Base-by-base conservation (phyloP, 1,140 invertebrate species). In the Ooceraea biroi region DNA sequence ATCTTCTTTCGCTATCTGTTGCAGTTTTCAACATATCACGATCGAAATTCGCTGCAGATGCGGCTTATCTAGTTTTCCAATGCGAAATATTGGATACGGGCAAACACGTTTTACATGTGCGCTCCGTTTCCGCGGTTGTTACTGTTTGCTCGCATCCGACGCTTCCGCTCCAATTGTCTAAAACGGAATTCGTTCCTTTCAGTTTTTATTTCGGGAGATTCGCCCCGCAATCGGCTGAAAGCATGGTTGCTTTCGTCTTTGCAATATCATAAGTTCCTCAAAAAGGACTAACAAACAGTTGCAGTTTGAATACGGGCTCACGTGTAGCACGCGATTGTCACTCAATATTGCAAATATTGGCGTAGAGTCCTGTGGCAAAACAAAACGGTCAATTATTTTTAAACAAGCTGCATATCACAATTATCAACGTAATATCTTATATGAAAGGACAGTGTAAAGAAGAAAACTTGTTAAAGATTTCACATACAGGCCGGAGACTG, bases 61-160 rank as follows among this genome's bases (percentile, higher is more conserved):
- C 76, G 63, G 76, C 65, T 80, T 71, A 58, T 80, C 76, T 80
- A 80, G 76, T 80, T 80, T 80, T 80, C 76, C 76, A 69, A 69
- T 71, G 63, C 76, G 76, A 80, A 71, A 71, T 78, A 69, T 71
- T 80, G 76, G 76, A 80, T 80, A 58, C 76, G 76, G 14, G 41
- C 65, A 80, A 80, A 80, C 76, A 80, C 22, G 41, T 80, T 80
- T 80, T 80, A 30, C 76, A 78, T 78, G 48, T 69, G 50, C 76
- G 48, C 76, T 22, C 50, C 3, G 65, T 80, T 80, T 69, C 65
- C 65, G 63, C 52, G 52, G 76, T 71, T 80, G 66, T 71, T 80
- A 71, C 65, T 71, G 76, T 80, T 80, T 80, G 36, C 50, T 80
- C 63, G 50, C n/a, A 46, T 60, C 68, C 76, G 17, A 80, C 50